Base-by-base conservation (phyloP, 2,888 invertebrate genomes). In the Marasmarcha lunaedactyla region DNA sequence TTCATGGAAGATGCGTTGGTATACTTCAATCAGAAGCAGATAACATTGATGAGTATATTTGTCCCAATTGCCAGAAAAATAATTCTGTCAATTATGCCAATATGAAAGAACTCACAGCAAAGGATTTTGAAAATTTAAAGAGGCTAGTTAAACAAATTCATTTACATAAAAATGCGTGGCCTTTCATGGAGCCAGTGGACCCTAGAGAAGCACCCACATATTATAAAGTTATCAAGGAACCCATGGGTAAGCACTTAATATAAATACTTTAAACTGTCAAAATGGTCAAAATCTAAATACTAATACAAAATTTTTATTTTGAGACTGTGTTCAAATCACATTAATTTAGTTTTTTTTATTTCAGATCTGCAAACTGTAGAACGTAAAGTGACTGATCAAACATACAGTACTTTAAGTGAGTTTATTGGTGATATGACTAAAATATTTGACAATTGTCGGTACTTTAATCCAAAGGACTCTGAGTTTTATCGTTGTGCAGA, bases 391-490 rank as follows among this genome's bases (percentile, higher is more conserved):
- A 90, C 90, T 60, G 90, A 90, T 54, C 89, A 90, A 62, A 87
- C 85, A 37, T 98, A 98, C 72, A 90, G 89, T 62, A 93, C 91
- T 66, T 85, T 98, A 54, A 92, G 94, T 68, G 97, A 98, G 67
- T 97, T 98, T 74, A 94, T 97, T 63, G 95, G 95, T 67, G 98
- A 98, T 71, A 95, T 98, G 90, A 97, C 95, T 47, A 95, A 96
- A 81, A 96, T 99, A 65, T 98, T 98, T 78, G 97, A 98, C 84
- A 99, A 99, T 81, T 98, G 98, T 86, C 92, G 98, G 50, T 95
- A 95, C 68, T 98, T 97, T 83, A 98, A 98, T 81, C 94, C 96
- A 43, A 92, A 93, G 63, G 96, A 96, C 71, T 95, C 97, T 12
- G 93, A 95, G 46, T 97, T 97, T 81, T 97, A 94, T 83, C 93